Conservation (phyloP, 1,140 invertebrate species). For the Mylabris phalerata region DNA sequence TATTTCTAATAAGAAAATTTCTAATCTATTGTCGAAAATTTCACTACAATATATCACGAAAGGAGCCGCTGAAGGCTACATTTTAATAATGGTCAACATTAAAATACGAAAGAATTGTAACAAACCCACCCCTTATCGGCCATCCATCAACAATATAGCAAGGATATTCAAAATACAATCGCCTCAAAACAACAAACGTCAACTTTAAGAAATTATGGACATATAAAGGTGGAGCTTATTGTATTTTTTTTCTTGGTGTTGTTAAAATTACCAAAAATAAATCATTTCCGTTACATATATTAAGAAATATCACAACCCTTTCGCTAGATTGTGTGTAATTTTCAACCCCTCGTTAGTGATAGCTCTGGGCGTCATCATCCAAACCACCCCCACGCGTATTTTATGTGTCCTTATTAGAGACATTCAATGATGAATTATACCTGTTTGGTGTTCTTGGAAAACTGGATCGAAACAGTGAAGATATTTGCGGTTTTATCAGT, state of each 20-base stretch:
- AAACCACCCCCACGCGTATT: not conserved
- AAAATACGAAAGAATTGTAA: too few relatives aligned
- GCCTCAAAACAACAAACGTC: conserved; percentile 1
- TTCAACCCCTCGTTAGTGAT: conserved; percentile 30
- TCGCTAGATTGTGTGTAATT: not conserved
- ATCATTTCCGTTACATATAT: not conserved
- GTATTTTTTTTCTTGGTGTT: too few relatives aligned
- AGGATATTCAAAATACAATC: not conserved
- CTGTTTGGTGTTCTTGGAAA: not conserved
- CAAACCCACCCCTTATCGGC: too few relatives aligned
- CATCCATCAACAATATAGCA: too few relatives aligned
- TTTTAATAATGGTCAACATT: conserved; percentile 8
- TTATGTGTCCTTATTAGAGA: conserved; percentile 26
- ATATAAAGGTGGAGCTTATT: conserved; percentile 8
- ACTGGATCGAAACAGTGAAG: too few relatives aligned
- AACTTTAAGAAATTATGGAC: conserved; percentile 9
- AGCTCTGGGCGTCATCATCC: conserved; percentile 10
- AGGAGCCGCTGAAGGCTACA: conserved; percentile 6
- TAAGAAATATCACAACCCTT: conserved; percentile 9
- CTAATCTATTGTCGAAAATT: not conserved
- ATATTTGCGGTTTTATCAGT: not conserved
- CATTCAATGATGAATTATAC: conserved; percentile 3
- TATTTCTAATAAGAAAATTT: not conserved
- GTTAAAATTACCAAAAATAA: not conserved
- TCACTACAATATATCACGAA: conserved; percentile 7